A percentile compares a stretch with the other conserved stretches of the same genome.
These are phyloP conservation scores for Adoxophyes honmai DNA, from an alignment of 1,140 invertebrate species.

Conservation along the genomic window DNA sequence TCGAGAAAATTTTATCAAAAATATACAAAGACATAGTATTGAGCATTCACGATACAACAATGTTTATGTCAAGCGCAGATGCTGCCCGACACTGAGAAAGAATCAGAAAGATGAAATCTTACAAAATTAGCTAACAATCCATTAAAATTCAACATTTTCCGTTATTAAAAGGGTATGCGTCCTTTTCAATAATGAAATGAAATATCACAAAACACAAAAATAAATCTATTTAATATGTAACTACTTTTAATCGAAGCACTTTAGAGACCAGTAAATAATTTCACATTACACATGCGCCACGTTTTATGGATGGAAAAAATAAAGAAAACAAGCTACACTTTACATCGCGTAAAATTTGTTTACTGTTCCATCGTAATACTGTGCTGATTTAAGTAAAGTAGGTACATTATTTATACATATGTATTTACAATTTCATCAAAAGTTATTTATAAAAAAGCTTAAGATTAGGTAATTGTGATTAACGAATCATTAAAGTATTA, in stretches of 20 bases:
- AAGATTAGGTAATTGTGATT: too few species aligned
- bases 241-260: too few species aligned
- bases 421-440: not conserved
- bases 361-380: not conserved
- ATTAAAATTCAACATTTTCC: not conserved
- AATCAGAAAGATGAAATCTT: not conserved
- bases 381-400: not conserved
- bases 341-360: not conserved
- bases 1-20: slow-evolving; percentile 28
- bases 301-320: too few species aligned
- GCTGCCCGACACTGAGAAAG: too few species aligned
- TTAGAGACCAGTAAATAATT: too few species aligned
- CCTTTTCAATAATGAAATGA: too few species aligned
- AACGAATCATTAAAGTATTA: too few species aligned
- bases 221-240: too few species aligned
- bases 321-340: not conserved
- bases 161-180: too few species aligned
- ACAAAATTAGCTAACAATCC: not conserved
- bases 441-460: too few species aligned
- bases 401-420: not conserved
- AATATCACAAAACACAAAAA: too few species aligned
- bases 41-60: slow-evolving; percentile 20
- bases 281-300: too few species aligned
- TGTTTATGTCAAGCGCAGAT: not conserved
- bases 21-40: slow-evolving; percentile 26